phyloP scores from a whole-genome alignment of 1,140 invertebrate genomes.

The Prorops nasuta region DNA sequence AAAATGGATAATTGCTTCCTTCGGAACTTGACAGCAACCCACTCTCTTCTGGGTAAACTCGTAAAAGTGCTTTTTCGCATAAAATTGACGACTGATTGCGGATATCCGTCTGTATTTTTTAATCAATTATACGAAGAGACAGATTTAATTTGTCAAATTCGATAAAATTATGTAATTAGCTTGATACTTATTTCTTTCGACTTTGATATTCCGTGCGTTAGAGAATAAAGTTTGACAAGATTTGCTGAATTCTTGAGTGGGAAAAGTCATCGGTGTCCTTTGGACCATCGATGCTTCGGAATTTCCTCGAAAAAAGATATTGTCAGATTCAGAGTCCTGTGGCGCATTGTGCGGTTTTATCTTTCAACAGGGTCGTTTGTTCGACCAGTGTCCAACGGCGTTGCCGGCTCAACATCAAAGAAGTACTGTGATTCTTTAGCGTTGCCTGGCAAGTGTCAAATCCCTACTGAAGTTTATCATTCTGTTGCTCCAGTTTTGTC shows the following conservation, averaged over 20 bases:
- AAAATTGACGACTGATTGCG: constrained; percentile 38
- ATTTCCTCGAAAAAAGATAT: constrained; percentile 22
- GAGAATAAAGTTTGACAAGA: no score
- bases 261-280: not conserved
- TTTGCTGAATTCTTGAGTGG: no score
- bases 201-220: no score
- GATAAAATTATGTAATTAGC: no score
- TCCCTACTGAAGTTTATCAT: not conserved
- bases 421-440: constrained; percentile 6
- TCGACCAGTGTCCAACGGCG: constrained; percentile 30
- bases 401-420: constrained; percentile 31
- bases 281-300: not conserved
- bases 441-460: not conserved
- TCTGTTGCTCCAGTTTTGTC: not conserved
- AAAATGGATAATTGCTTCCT: constrained; percentile 43
- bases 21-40: constrained; percentile 17
- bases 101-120: not conserved
- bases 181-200: not conserved
- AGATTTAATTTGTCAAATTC: no score
- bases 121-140: no score
- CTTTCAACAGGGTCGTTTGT: constrained; percentile 44
- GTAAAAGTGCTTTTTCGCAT: constrained; percentile 35
- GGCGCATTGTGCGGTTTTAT: constrained; percentile 44
- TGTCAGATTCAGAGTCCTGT: constrained; percentile 19
- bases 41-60: constrained; percentile 38